A percentile compares a stretch with the other conserved stretches of the same genome.
These are phyloP conservation scores for Conopomorpha cramerella DNA, from an alignment of 1,140 invertebrate genomes.

Conservation along the genomic window DNA sequence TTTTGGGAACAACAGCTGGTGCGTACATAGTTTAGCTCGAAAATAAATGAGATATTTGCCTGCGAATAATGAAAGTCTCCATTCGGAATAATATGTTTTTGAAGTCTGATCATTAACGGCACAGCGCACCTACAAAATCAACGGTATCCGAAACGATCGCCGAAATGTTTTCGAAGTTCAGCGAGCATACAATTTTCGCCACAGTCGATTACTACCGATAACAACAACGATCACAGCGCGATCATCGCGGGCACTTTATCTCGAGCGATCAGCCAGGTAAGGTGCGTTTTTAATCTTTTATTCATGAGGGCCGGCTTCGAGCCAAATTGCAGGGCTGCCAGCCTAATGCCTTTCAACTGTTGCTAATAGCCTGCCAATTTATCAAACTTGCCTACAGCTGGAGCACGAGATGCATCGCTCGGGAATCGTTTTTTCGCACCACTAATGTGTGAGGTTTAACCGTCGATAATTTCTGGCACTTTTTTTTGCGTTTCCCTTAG, in stretches of 20 bases:
- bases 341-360: conserved; percentile 57
- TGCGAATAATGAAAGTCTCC: too few species aligned
- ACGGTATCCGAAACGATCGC: not conserved
- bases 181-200: too few species aligned
- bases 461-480: too few species aligned
- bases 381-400: conserved; percentile 40
- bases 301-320: conserved; percentile 35
- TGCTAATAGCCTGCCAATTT: conserved; percentile 59
- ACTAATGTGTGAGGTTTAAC: conserved; percentile 5
- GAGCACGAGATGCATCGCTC: conserved; percentile 11
- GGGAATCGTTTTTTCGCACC: conserved; percentile 12
- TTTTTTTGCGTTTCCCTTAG: too few species aligned
- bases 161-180: not conserved
- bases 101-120: too few species aligned
- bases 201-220: too few species aligned
- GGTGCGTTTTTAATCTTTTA: conserved; percentile 50
- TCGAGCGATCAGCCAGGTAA: not conserved
- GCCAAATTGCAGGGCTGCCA: conserved; percentile 50
- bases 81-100: too few species aligned
- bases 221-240: not conserved
- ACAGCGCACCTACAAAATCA: not conserved
- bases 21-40: too few species aligned
- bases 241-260: not conserved
- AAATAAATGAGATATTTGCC: too few species aligned
- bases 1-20: too few species aligned